Base-by-base conservation (phyloP, 2,113 vertebrate species). In the Toxostoma redivivum region DNA sequence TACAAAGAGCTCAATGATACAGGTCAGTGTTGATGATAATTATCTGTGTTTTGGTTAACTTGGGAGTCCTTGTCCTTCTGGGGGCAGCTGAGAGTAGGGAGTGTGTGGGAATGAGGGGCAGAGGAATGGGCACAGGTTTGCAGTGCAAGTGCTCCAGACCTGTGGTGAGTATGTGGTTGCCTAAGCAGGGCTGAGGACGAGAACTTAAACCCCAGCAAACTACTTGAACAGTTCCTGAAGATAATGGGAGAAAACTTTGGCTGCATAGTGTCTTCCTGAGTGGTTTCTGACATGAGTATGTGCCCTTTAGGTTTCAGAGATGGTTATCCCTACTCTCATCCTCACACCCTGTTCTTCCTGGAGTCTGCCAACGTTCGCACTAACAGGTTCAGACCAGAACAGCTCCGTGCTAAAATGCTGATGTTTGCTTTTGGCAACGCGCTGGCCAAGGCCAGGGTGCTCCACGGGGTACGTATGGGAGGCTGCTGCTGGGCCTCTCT, bases 351-450 rank as follows among this genome's bases (percentile, higher is more conserved):
- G 20, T 99, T 98, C 96, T 94, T 99, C 85, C 69, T 97, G 96
- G 98, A 98, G 45, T 96, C 91, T 7, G 95, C 88, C 35, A 97
- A 95, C 44, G 8, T 58, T 30, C 17, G 24, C 48, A 53, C 93
- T 0, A 9, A 44, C 42, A 98, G 94, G 79, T 98, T 98, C 69
- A 86, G 28, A 37, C 98, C 98, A 11, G 98, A 99, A 16, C 98
- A 99, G 84, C 97, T 99, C 64, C 97, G 98, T 76, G 98, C 98
- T 67, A 99, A 98, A 97, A 98, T 99, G 98, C 60, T 99, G 82
- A 98, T 99, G 98, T 99, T 99, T 65, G 86, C 98, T 45, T 99
- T 99, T 79, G 99, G 98, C 84, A 99, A 98, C 1, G 99, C 99
- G 1, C 93, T 99, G 95, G 98, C 98, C 22, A 98, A 98, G 38